phyloP scores from a whole-genome alignment of 2,797 vertebrate species.

The Thripadectes ignobilis region DNA sequence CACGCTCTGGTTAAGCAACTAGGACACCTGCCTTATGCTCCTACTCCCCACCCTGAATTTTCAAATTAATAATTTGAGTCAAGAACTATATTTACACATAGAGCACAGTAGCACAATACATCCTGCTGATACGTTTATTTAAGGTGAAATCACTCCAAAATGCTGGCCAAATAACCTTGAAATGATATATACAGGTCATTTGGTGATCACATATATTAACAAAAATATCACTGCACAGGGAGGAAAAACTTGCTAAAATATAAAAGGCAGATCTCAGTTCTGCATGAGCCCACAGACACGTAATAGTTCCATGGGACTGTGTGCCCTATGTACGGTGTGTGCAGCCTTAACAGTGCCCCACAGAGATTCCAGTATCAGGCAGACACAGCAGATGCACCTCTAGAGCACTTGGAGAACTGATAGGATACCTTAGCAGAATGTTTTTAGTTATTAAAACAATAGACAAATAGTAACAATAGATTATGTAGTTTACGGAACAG shows the following conservation, averaged over 20 bases:
- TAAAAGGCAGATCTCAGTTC: neutral
- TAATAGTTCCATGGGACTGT: neutral
- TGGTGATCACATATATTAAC: neutral
- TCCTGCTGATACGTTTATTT: neutral
- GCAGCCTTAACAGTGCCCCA: neutral
- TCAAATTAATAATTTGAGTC: neutral
- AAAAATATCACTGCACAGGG: neutral
- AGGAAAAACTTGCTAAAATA: neutral
- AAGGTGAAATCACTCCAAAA: neutral
- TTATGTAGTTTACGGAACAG: neutral
- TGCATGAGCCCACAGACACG: neutral
- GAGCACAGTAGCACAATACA: neutral
- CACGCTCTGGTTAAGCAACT: neutral
- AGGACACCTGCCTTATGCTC: neutral
- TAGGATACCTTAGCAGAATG: neutral
- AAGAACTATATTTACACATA: neutral
- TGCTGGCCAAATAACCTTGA: neutral
- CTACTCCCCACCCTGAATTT: neutral
- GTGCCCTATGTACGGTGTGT: rapidly evolving
- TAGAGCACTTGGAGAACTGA: neutral
- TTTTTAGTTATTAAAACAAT: neutral
- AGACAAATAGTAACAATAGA: neutral
- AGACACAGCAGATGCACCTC: neutral
- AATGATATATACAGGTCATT: neutral
- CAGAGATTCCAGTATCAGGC: neutral